Percentiles rank a stretch among this genome's conserved stretches.
phyloP scores from a whole-genome alignment of 2,888 invertebrate species.

The Polyommatus iphigenia region DNA sequence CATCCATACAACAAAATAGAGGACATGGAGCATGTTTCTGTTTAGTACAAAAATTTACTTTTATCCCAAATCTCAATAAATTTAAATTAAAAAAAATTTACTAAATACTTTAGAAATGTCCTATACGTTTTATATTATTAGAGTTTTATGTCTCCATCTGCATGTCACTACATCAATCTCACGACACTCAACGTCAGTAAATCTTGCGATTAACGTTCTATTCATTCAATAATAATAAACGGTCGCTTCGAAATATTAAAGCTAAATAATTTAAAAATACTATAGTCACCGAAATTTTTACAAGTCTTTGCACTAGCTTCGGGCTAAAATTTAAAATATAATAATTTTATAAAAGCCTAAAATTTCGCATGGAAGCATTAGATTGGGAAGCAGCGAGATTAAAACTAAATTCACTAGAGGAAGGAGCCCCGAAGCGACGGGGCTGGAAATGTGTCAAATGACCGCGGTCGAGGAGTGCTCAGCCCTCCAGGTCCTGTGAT shows the following conservation, averaged over 20 bases:
- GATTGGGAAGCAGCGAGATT: conserved; percentile 12
- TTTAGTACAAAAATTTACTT: background rate
- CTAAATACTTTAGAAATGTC: background rate
- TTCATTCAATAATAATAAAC: background rate
- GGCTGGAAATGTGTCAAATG: background rate
- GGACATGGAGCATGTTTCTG: background rate
- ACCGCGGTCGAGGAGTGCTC: background rate
- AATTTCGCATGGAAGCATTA: conserved; percentile 25
- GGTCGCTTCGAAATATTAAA: conserved; percentile 10
- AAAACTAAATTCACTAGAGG: conserved; percentile 14
- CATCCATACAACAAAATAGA: background rate
- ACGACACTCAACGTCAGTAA: background rate
- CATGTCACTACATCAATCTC: background rate
- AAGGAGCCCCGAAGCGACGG: background rate
- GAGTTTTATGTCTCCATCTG: background rate
- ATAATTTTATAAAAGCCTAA: conserved; percentile 21
- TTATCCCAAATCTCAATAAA: background rate
- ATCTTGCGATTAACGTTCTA: background rate
- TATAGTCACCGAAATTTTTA: background rate
- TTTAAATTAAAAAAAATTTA: background rate
- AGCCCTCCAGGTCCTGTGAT: background rate
- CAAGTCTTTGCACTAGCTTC: conserved; percentile 26
- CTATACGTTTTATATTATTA: background rate
- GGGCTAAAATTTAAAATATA: conserved; percentile 11
- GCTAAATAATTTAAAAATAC: conserved; percentile 15